Conservation (phyloP, 2,888 invertebrate species). For the Xestia rhomboidea region DNA sequence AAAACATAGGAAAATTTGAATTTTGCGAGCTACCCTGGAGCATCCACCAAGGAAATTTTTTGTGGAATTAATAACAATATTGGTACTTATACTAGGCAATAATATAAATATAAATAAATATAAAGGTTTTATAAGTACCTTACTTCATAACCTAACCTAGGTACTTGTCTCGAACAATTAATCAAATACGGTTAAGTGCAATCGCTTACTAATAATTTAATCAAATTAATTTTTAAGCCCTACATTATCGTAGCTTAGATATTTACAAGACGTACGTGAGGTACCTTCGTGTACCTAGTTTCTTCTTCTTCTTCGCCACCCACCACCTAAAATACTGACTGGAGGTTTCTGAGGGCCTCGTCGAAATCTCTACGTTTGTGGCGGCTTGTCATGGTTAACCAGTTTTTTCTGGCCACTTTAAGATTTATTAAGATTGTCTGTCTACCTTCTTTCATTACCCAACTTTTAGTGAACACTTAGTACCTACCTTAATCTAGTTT, state of each 20-base stretch:
- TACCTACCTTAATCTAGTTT: too few relatives aligned
- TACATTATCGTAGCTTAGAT: neutral
- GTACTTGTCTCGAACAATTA: neutral
- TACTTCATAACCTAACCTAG: neutral
- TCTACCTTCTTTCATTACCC: neutral
- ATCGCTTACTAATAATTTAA: neutral
- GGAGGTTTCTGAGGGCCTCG: neutral
- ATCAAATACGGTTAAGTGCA: conserved; percentile 25
- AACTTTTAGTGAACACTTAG: too few relatives aligned
- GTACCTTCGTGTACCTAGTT: neutral
- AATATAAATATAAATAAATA: neutral
- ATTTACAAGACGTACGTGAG: neutral
- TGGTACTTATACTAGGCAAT: neutral
- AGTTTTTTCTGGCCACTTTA: neutral
- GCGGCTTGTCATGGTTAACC: too few relatives aligned
- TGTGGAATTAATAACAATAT: neutral
- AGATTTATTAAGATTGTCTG: neutral
- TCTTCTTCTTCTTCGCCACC: neutral
- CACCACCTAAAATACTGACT: neutral
- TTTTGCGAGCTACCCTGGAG: too few relatives aligned
- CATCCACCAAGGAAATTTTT: conserved; percentile 19
- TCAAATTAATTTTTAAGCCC: neutral
- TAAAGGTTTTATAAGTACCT: neutral
- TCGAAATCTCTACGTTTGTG: neutral
- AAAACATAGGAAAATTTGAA: too few relatives aligned